A percentile compares a stretch with the other conserved stretches of the same genome.
Evolutionary conservation across 2,888 invertebrate species (phyloP).

Genomic region (Cheilosia grossa): DNA sequence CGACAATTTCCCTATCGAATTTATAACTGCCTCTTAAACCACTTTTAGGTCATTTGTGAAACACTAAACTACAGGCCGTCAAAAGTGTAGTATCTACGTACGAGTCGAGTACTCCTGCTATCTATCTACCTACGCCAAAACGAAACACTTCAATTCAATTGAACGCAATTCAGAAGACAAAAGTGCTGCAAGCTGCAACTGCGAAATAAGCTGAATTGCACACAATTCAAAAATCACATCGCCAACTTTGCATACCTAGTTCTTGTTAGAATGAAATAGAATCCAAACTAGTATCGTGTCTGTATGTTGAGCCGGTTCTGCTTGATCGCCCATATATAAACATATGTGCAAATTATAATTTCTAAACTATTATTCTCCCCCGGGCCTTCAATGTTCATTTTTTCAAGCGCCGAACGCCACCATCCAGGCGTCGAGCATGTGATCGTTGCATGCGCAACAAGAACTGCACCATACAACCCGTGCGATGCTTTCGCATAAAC

Average conservation of each 20-base stretch:
- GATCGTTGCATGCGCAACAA: conserved; percentile 56
- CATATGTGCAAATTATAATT: conserved; percentile 6
- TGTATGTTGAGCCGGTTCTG: conserved; percentile 17
- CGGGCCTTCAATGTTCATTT: conserved; percentile 63
- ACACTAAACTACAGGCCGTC: conserved; percentile 34
- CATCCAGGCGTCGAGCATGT: conserved; percentile 29
- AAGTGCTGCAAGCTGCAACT: conserved; percentile 31
- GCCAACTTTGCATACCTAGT: not conserved
- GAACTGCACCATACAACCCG: conserved; percentile 20
- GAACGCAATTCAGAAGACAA: conserved; percentile 29
- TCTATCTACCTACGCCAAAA: conserved; percentile 14
- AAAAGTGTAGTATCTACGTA: not conserved
- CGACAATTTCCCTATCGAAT: too few species aligned
- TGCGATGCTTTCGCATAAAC: conserved; percentile 46
- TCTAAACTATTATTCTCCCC: conserved; percentile 49
- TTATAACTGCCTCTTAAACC: too few species aligned
- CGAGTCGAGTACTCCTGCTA: too few species aligned
- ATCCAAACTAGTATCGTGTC: conserved; percentile 14
- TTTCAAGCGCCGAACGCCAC: conserved; percentile 12
- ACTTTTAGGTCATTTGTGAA: not conserved
- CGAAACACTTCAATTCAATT: conserved; percentile 40
- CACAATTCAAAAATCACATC: conserved; percentile 35
- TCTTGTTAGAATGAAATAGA: conserved; percentile 2
- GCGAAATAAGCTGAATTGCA: conserved; percentile 50
- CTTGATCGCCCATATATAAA: conserved; percentile 3